Evolutionary conservation across 2,888 invertebrate genomes (phyloP).

Genomic region (Melieria crassipennis): DNA sequence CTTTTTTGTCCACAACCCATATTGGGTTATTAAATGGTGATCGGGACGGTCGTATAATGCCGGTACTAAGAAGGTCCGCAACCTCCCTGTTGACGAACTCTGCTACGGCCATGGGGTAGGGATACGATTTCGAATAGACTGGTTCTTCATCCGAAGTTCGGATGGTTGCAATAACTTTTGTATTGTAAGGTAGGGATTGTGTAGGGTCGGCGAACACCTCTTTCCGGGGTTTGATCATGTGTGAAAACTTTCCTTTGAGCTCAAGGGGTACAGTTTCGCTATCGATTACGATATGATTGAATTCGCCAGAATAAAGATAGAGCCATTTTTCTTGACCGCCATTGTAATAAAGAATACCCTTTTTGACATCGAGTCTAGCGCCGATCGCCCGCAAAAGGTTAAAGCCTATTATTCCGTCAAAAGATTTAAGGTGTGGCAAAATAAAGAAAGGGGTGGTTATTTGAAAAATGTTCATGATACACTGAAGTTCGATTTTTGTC

Average conservation of each 20-base stretch:
- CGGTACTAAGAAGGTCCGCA: not conserved
- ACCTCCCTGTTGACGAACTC: not conserved
- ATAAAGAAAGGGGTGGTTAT: slow-evolving; percentile 27
- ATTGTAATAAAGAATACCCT: slow-evolving; percentile 26
- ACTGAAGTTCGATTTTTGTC: slow-evolving; percentile 21
- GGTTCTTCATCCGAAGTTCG: not conserved
- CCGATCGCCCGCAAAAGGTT: slow-evolving; percentile 25
- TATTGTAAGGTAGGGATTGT: not conserved
- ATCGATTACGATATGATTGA: slow-evolving; percentile 5
- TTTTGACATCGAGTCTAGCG: slow-evolving; percentile 24
- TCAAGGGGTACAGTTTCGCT: not conserved
- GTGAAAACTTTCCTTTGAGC: slow-evolving; percentile 4
- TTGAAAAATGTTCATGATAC: slow-evolving; percentile 18
- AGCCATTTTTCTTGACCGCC: slow-evolving; percentile 19
- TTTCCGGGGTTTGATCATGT: not conserved
- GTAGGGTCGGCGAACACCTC: slow-evolving; percentile 6
- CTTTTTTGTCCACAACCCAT: slow-evolving; percentile 21
- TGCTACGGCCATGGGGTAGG: not conserved
- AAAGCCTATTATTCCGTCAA: slow-evolving; percentile 16
- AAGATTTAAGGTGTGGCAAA: slow-evolving; percentile 7
- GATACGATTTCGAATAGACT: not conserved
- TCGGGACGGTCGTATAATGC: slow-evolving; percentile 6
- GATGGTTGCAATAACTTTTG: slow-evolving; percentile 1
- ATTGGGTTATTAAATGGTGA: not conserved
- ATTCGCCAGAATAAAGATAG: slow-evolving; percentile 19